Percentiles rank a stretch among this genome's conserved stretches.
phyloP scores from a whole-genome alignment of 2,113 vertebrate species.

The Mesocricetus auratus region DNA sequence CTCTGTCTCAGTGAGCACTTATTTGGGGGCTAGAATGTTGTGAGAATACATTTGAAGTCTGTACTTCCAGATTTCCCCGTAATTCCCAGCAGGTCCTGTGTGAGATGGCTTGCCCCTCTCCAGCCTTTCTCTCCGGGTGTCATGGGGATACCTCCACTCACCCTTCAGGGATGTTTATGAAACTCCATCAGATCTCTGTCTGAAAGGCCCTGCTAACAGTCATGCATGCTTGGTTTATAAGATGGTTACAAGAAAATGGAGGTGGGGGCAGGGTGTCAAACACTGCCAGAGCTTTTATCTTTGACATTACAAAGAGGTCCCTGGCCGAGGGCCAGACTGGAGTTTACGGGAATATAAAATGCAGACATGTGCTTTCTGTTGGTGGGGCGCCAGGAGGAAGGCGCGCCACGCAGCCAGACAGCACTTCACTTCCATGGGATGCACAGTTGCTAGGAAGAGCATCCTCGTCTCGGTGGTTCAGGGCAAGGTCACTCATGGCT shows the following conservation, averaged over 20 bases:
- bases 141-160: neutral
- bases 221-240: constrained; percentile 65
- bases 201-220: constrained; percentile 53
- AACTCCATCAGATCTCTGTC: constrained; percentile 45
- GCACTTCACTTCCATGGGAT: neutral
- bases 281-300: constrained; percentile 77
- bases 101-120: neutral
- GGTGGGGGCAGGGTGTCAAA: constrained; percentile 64
- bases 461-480: neutral
- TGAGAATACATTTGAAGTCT: neutral
- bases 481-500: neutral
- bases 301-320: constrained; percentile 71
- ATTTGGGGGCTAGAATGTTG: neutral
- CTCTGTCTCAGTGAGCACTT: neutral
- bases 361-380: constrained; percentile 60
- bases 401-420: rapidly evolving
- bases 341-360: constrained; percentile 61
- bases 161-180: constrained; percentile 64
- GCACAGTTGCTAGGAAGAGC: neutral
- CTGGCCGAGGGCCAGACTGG: constrained; percentile 69
- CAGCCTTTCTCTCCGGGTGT: neutral
- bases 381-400: neutral
- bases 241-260: constrained; percentile 67
- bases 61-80: neutral
- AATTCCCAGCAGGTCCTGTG: neutral